Base-by-base conservation (phyloP, 53 echinoderm and acorn worm genomes). In the Paracentrotus lividus region DNA sequence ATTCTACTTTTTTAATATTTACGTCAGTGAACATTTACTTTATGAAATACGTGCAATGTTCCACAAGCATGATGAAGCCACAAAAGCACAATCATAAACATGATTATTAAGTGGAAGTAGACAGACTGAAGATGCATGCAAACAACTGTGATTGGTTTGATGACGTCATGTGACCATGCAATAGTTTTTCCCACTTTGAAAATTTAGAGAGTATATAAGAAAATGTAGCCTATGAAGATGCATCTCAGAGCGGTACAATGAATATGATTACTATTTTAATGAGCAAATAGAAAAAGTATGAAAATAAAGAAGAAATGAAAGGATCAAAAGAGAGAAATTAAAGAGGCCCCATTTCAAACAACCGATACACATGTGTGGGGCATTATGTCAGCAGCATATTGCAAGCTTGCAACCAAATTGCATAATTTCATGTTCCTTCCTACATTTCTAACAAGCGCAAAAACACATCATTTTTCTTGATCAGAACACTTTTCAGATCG, bases 361-460 rank as follows among this genome's bases (percentile, higher is more conserved):
- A 81, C 47, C 47, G 26, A 45, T 15, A 78, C 15, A 72, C 72
- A 72, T 72, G 36, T 72, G 81, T 47, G 45, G 81, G 44, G 81
- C 26, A 81, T 81, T 81, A 81, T 24, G 26, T 81, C 81, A 47
- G 49, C 49, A 81, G 5, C 64, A 43, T 60, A 89, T 60, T 89
- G 89, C 89, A 89, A 89, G 89, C 89, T 89, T 89, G 89, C 89
- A 89, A 56, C 86, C 56, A 56, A 86, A 61, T 89, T 60, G 89
- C 65, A 89, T 89, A 89, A 89, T 89, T 89, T 44, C 40, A 42
- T 38, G 64, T 89, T 89, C 89, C 89, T 89, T 89, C 89, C 89
- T 89, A 89, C 89, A 89, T 86, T 86, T 86, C 86, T 55, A 86
- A 86, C 86, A 86, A 86, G 86, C 56, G 86, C 55, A 86, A 34